A percentile compares a stretch with the other conserved stretches of the same genome.
Conservation (phyloP, 2,113 vertebrate species). For the Phocoena sinus region DNA sequence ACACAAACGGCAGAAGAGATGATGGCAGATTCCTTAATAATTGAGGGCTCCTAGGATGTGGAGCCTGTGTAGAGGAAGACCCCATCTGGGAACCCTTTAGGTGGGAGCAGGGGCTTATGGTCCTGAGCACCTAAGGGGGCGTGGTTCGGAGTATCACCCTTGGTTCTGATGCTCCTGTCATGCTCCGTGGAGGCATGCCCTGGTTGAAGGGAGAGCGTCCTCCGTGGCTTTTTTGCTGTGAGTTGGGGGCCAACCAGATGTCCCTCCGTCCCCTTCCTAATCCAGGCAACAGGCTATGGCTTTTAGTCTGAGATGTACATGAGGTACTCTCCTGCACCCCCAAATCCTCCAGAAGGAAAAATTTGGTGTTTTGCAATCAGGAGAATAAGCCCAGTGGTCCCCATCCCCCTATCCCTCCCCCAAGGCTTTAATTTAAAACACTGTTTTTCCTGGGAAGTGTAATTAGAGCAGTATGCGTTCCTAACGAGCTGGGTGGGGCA, state of each 20-base stretch:
- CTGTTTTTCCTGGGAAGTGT: slow-evolving; percentile 72
- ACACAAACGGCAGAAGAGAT: not conserved
- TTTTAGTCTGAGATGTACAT: not conserved
- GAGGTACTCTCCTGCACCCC: not conserved
- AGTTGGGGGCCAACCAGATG: not conserved
- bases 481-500: slow-evolving; percentile 70
- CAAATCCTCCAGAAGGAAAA: slow-evolving; percentile 47
- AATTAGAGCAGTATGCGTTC: slow-evolving; percentile 75
- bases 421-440: slow-evolving; percentile 75
- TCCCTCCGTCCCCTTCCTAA: not conserved
- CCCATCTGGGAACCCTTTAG: not conserved
- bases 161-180: not conserved
- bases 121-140: not conserved
- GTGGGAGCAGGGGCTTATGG: not conserved
- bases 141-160: too few relatives aligned
- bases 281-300: not conserved
- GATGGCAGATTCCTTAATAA: not conserved
- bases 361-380: slow-evolving; percentile 59
- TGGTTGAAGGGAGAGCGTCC: not conserved
- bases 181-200: not conserved
- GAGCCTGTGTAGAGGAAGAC: not conserved
- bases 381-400: slow-evolving; percentile 61
- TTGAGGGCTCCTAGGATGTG: not conserved
- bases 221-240: not conserved
- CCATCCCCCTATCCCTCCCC: slow-evolving; percentile 38